Conservation (phyloP, 2,797 vertebrate genomes). For the Podargus strigoides region DNA sequence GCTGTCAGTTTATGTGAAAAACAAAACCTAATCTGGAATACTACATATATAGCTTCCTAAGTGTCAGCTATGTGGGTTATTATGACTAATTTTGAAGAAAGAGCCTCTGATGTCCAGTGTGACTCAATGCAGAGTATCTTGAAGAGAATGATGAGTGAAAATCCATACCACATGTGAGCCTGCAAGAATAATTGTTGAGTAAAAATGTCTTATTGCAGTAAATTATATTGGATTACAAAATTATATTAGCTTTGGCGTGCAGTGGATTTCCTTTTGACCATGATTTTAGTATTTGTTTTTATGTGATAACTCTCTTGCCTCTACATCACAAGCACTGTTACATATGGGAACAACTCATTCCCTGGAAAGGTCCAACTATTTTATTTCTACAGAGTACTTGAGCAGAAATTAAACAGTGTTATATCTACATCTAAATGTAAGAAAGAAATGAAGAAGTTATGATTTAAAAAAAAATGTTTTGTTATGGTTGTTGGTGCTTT, state of each 20-base stretch:
- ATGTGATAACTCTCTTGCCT: neutral
- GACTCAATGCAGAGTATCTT: neutral
- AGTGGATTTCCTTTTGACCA: neutral
- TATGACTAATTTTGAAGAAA: neutral
- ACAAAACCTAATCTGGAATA: neutral
- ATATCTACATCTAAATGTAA: neutral
- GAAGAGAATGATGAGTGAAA: neutral
- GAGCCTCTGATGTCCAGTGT: neutral
- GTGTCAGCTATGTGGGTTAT: neutral
- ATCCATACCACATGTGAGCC: neutral
- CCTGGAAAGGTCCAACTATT: neutral
- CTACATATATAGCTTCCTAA: neutral
- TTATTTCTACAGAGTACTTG: neutral
- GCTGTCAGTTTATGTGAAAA: neutral
- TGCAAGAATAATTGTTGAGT: neutral
- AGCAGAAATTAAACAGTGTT: neutral
- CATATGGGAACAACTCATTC: neutral
- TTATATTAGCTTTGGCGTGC: neutral
- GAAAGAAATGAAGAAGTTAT: neutral
- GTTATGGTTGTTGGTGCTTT: neutral
- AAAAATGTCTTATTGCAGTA: neutral
- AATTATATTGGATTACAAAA: neutral
- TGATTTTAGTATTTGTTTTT: neutral
- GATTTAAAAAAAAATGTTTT: neutral
- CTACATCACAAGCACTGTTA: rapidly evolving